phyloP scores from a whole-genome alignment of 1,140 invertebrate species.

The Drosophila bifasciata region DNA sequence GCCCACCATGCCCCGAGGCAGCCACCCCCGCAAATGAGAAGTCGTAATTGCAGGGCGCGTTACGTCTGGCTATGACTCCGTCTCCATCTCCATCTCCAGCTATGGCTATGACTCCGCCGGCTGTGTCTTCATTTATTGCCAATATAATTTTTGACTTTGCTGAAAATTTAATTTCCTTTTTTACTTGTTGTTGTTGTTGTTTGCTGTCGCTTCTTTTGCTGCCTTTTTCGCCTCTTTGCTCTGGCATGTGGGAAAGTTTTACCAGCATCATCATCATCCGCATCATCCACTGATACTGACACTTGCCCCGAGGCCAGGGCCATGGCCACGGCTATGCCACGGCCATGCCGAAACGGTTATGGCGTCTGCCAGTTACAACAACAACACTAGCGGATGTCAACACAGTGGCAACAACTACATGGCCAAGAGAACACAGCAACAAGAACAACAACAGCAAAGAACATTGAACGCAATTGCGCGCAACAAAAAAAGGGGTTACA shows the following conservation, averaged over 20 bases:
- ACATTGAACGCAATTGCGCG: slow-evolving; percentile 46
- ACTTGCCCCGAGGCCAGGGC: slow-evolving; percentile 60
- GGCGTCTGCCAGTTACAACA: slow-evolving; percentile 39
- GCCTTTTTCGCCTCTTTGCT: neutral
- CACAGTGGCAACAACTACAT: slow-evolving; percentile 20
- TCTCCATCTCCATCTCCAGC: slow-evolving; percentile 23
- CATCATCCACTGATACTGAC: slow-evolving; percentile 15
- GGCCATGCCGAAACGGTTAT: slow-evolving; percentile 39
- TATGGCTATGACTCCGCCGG: slow-evolving; percentile 20
- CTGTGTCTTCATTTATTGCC: slow-evolving; percentile 77
- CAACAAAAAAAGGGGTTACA: slow-evolving; percentile 65
- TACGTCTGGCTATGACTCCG: slow-evolving; percentile 19
- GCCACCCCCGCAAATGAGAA: slow-evolving; percentile 36
- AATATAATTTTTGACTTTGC: slow-evolving; percentile 79
- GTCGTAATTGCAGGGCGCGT: slow-evolving; percentile 64
- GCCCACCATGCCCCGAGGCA: neutral
- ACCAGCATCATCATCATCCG: slow-evolving; percentile 14
- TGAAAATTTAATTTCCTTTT: slow-evolving; percentile 79
- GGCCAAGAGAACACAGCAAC: too few relatives aligned
- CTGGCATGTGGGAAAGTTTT: slow-evolving; percentile 20
- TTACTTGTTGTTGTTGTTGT: too few relatives aligned
- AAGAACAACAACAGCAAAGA: slow-evolving; percentile 3
- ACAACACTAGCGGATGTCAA: slow-evolving; percentile 71
- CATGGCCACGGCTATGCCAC: slow-evolving; percentile 48
- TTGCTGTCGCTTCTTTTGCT: neutral